These are phyloP conservation scores for Porites lobata DNA, from an alignment of 92 coral and sea anemone species.

Conservation along the genomic window DNA sequence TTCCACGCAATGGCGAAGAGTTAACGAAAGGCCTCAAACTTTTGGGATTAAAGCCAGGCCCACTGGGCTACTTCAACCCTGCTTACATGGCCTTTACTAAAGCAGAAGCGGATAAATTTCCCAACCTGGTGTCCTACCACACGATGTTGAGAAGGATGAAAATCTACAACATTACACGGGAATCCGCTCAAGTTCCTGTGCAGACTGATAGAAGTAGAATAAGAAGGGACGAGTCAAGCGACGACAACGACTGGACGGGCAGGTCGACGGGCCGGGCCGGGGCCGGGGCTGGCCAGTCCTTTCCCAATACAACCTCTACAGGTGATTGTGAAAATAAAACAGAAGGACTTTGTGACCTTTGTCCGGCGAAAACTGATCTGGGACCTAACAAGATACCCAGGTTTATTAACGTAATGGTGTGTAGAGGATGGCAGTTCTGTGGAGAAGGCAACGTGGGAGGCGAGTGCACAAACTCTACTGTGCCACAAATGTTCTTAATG, in stretches of 20 bases:
- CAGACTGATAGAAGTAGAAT: not conserved
- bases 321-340: constrained; percentile 22
- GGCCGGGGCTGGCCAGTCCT: not conserved
- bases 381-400: constrained; percentile 41
- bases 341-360: constrained; percentile 40
- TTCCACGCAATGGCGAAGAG: not conserved
- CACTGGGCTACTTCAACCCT: constrained; percentile 44
- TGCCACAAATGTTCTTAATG: constrained; percentile 30
- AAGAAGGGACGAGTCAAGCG: not conserved
- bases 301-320: not conserved
- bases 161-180: not conserved
- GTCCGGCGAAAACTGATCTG: constrained; percentile 51
- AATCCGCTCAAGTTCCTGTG: too few relatives aligned
- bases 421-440: not conserved
- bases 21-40: not conserved
- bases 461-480: constrained; percentile 12
- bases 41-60: constrained; percentile 20
- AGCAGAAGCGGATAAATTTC: constrained; percentile 10
- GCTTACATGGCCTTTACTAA: constrained; percentile 54
- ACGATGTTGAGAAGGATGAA: not conserved
- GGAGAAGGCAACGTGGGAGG: not conserved
- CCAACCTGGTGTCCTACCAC: constrained; percentile 23
- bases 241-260: too few relatives aligned
- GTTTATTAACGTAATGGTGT: constrained; percentile 54
- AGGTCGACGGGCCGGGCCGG: too few relatives aligned